Base-by-base conservation (phyloP, 2,888 invertebrate species). In the Agapetus fuscipes region DNA sequence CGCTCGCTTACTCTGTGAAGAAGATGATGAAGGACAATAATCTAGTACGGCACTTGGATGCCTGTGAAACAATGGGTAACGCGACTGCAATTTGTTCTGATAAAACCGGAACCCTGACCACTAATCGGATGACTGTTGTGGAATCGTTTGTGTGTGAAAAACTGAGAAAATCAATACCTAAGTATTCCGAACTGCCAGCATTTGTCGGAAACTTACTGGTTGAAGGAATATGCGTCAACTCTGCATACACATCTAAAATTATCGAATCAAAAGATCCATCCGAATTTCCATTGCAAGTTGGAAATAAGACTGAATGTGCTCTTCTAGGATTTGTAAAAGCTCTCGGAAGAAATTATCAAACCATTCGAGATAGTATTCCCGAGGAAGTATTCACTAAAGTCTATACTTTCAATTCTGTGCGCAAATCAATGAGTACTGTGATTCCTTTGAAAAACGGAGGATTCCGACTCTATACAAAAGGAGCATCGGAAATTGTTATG, bases 271-370 rank as follows among this genome's bases (percentile, higher is more conserved):
- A 37, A 20, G 48, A 48, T 34, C 39, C 42, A 9, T 37, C 39
- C 10, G 46, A 45, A 14, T 32, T 46, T 13, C 46, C 49, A 3
- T 43, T 36, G 32, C 78, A 78, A 57, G 61, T 78, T 24, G 79
- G 79, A 24, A 80, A 79, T 60, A 80, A 80, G 53, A 80, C 78
- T 4, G 79, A 79, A 55, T 80, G 78, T 56, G 72, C 76, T 25
- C 58, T 80, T 44, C 61, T 79, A 29, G 77, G 76, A 24, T 76
- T 76, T 53, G 71, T 78, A 2, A 50, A 65, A 38, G 69, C 66
- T 30, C 51, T 79, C 41, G 73, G 72, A 28, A 65, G 68, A 53
- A 64, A 65, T 49, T 77, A 76, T 52, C 67, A 74, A 51, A 52
- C 57, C n/a, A 56, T 74, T 27, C 60, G 79, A 28, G 66, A 71